Conservation (phyloP, 2,888 invertebrate genomes). For the Habrosyne pyritoides region DNA sequence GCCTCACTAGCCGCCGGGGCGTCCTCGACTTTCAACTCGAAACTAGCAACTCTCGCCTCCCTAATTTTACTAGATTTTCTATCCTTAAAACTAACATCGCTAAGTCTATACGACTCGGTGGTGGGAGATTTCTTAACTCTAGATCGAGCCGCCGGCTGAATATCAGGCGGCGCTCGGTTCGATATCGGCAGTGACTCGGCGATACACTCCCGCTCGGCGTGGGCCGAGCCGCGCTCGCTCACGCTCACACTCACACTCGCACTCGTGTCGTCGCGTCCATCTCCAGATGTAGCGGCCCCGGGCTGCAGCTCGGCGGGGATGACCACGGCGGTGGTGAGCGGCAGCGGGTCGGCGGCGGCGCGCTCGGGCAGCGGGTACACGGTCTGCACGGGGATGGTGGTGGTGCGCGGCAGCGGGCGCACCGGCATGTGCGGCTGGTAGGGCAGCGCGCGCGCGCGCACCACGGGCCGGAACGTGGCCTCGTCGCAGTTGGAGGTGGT, state of each 20-base stretch:
- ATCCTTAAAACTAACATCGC: slow-evolving; percentile 58
- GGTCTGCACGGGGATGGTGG: slow-evolving; percentile 68
- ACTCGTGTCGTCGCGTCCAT: slow-evolving; percentile 29
- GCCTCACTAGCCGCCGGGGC: neutral
- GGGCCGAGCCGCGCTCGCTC: too few relatives aligned
- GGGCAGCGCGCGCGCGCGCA: slow-evolving; percentile 79
- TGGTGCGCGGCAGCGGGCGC: slow-evolving; percentile 59
- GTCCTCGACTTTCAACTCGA: neutral
- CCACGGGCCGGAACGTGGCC: slow-evolving; percentile 87
- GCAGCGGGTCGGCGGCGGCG: slow-evolving; percentile 36
- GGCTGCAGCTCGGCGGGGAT: slow-evolving; percentile 40
- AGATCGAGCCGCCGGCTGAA: slow-evolving; percentile 62
- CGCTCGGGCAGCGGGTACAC: slow-evolving; percentile 27
- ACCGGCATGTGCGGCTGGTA: slow-evolving; percentile 49
- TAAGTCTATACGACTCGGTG: slow-evolving; percentile 54
- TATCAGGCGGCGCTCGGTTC: slow-evolving; percentile 57
- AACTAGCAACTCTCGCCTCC: slow-evolving; percentile 19
- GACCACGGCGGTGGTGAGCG: slow-evolving; percentile 33
- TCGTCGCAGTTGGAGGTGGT: slow-evolving; percentile 85
- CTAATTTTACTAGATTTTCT: slow-evolving; percentile 32
- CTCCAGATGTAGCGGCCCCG: slow-evolving; percentile 16
- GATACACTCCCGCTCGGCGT: slow-evolving; percentile 36
- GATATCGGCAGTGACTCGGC: slow-evolving; percentile 66
- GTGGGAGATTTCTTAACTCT: slow-evolving; percentile 71
- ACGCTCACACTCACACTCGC: slow-evolving; percentile 38